Percentiles rank a stretch among this genome's conserved stretches.
Conservation (phyloP, 2,797 vertebrate species). For the Limnodromus scolopaceus region DNA sequence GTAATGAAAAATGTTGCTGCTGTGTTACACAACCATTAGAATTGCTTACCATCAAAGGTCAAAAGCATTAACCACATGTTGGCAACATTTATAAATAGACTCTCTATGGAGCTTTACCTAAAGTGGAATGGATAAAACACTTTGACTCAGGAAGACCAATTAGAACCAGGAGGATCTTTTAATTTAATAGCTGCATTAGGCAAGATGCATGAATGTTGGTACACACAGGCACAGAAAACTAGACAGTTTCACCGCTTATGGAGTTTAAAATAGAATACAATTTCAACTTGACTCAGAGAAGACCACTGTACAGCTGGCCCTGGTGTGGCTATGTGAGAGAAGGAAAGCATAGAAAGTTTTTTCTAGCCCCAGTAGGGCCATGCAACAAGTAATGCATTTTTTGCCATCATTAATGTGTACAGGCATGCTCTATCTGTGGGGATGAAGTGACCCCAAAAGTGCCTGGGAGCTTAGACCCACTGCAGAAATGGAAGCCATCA, state of each 20-base stretch:
- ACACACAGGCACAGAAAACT: not conserved
- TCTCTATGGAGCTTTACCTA: slow-evolving; percentile 40
- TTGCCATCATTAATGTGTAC: not conserved
- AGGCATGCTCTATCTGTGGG: not conserved
- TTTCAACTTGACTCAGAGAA: not conserved
- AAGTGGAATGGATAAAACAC: slow-evolving; percentile 53
- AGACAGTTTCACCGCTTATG: not conserved
- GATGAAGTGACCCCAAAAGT: not conserved
- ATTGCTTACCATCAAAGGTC: slow-evolving; percentile 62
- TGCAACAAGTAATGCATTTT: not conserved
- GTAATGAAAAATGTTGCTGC: slow-evolving; percentile 32
- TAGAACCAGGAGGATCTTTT: slow-evolving; percentile 54
- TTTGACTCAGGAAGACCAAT: slow-evolving; percentile 56
- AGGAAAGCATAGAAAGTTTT: not conserved
- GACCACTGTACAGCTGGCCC: not conserved
- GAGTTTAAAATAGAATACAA: slow-evolving; percentile 16
- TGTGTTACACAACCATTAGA: slow-evolving; percentile 47
- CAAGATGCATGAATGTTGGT: not conserved
- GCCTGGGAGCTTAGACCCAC: not conserved
- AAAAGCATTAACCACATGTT: slow-evolving; percentile 68
- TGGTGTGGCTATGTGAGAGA: not conserved
- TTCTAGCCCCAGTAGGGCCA: rapidly evolving
- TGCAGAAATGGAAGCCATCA: not conserved
- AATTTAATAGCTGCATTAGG: slow-evolving; percentile 64
- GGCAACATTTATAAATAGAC: slow-evolving; percentile 63